A percentile compares a stretch with the other conserved stretches of the same genome.
phyloP scores from a whole-genome alignment of 2,797 vertebrate species.

The Darevskia nairensis region DNA sequence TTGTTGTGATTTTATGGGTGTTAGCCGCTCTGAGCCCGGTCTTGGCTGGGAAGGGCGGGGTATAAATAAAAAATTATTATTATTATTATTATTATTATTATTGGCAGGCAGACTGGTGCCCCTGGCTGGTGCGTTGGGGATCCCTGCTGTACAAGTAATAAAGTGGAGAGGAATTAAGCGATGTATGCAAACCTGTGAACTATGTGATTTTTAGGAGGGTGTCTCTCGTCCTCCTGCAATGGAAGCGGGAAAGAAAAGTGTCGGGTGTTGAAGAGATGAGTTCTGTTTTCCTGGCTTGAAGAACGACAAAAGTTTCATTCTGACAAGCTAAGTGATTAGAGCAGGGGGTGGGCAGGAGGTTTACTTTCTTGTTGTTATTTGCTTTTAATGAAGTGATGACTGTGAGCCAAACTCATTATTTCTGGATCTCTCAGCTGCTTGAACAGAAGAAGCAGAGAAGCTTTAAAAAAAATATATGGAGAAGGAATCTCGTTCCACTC shows the following conservation, averaged over 20 bases:
- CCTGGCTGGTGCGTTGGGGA: too few relatives aligned
- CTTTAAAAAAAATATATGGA: not conserved
- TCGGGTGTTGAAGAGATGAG: constrained; percentile 49
- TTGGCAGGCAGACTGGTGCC: too few relatives aligned
- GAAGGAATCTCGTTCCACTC: constrained; percentile 4
- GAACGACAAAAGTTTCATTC: constrained; percentile 69
- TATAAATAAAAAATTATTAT: too few relatives aligned
- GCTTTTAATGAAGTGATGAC: constrained; percentile 76
- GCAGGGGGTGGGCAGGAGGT: constrained; percentile 68
- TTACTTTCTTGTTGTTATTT: constrained; percentile 58
- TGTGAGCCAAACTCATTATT: constrained; percentile 72
- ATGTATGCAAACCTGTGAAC: too few relatives aligned
- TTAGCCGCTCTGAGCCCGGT: too few relatives aligned
- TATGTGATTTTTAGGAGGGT: constrained; percentile 35
- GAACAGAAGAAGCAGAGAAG: constrained; percentile 32
- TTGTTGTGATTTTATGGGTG: too few relatives aligned
- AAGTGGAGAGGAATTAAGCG: not conserved
- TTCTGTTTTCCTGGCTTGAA: constrained; percentile 59
- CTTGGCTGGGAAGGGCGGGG: too few relatives aligned
- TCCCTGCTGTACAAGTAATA: too few relatives aligned
- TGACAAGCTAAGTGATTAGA: constrained; percentile 70
- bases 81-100: too few relatives aligned
- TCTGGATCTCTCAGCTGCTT: constrained; percentile 49
- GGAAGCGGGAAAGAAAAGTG: constrained; percentile 22
- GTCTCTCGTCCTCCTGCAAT: not conserved